Evolutionary conservation across 2,113 vertebrate genomes (phyloP), one percentile per base, ranked within the genome.

Genomic region (Rynchops niger): DNA sequence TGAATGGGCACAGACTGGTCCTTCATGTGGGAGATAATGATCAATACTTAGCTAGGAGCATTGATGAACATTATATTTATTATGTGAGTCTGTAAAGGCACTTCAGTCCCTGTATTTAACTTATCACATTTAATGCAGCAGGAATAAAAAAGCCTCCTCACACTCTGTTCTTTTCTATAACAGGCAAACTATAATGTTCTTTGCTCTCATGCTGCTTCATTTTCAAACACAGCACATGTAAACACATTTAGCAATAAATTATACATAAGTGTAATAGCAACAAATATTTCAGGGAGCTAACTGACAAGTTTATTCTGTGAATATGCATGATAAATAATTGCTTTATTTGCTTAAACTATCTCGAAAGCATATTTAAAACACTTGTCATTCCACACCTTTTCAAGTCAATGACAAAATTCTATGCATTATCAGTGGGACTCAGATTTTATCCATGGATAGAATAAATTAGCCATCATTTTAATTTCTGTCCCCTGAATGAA

Each of bases 231-330:
- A 86, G 93, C 59, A 67, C 77, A 85, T 85, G 92, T 93, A 94
- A 96, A 96, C 91, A 94, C 96, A 93, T 95, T 94, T 94, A 87
- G 66, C 49, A 95, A 96, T 97, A 97, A 97, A 97, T 95, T 97
- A 97, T 93, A 88, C 77, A 96, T 63, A 92, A 89, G 58, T 80
- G 69, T 78, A 96, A 90, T 81, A 83, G 76, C 74, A 95, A 94
- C 93, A 97, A 96, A 95, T 95, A 96, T 97, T 96, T 93, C 95
- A 92, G 81, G 63, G 53, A 95, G 56, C 55, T 91, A 95, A 96
- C 91, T 96, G 53, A 65, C 63, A 96, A 94, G 77, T 88, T 95
- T 97, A 79, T 97, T 95, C 78, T 70, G 65, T 34, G 84, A 95
- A 94, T 86, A 92, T 70, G 81, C 97, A 95, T 95, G 84, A 91